Evolutionary conservation across 1,140 invertebrate species (phyloP), one percentile per base, ranked within the genome.

Genomic region (Hyles euphorbiae): DNA sequence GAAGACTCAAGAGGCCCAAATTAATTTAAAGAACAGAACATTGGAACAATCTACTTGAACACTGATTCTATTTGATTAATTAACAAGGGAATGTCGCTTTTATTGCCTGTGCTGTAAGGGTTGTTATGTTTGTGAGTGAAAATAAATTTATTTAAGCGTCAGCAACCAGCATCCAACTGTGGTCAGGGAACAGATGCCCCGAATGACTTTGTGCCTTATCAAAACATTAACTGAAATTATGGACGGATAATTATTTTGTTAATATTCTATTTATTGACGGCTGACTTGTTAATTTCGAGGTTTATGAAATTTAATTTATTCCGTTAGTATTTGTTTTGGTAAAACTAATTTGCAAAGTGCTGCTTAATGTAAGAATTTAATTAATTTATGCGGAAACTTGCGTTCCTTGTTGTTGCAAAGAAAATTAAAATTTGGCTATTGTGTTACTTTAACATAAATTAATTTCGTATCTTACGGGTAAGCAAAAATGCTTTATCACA

Each of bases 21-120:
- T 84, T 84, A 84, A 84, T 81, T 81, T 79, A 74, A 83, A 83
- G 74, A 83, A 83, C 78, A 81, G 72, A 80, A 80, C 73, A 78
- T 71, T 61, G 56, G 68, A 63, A 46, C 56, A 60, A 63, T 44
- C 48, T 47, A 55, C 40, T 45, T 22, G 34, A 11, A 34, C 34
- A 45, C 49, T 56, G 22, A 48, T 46, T 47, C 46, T 10, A 34
- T 1, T 12, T 56, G 58, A 55, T 7, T 8, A 11, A 53, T 32
- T 45, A 34, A 22, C 32, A 47, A 7, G 6, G 57, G 45, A 80
- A 46, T 65, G 45, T 67, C 51, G n/a, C 44, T 67, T 58, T 67
- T 74, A 69, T 47, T 1, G 6, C 10, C 9, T 7, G 48, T 5
- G 63, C 3, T 9, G 60, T 68, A 73, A 55, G 51, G 53, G 11